Conservation (phyloP, 2,797 vertebrate genomes). For the Protosalanx chinensis region DNA sequence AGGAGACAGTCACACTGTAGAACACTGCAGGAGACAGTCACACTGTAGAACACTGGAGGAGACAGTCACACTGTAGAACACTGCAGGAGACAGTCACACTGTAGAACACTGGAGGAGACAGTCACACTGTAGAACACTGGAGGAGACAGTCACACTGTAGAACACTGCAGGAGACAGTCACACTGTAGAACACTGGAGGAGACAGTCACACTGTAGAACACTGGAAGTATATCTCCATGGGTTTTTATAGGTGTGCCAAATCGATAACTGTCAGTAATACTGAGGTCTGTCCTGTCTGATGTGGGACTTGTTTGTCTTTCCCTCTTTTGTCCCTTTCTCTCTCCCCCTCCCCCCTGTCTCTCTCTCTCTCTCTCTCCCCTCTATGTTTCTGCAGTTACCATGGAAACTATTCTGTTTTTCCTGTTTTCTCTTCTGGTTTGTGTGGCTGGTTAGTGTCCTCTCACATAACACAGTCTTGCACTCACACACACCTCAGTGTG, state of each 20-base stretch:
- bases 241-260: neutral
- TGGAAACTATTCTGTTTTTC: slow-evolving; percentile 85
- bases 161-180: no score
- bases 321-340: neutral
- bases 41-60: no score
- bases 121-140: no score
- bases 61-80: no score
- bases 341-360: neutral
- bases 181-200: no score
- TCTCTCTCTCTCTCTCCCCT: neutral
- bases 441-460: slow-evolving; percentile 76
- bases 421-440: slow-evolving; percentile 85
- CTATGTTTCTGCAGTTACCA: slow-evolving; percentile 74
- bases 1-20: no score
- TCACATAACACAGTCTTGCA: neutral
- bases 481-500: neutral
- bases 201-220: no score
- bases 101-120: no score
- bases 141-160: no score
- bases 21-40: no score
- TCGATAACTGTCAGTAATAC: neutral
- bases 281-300: neutral
- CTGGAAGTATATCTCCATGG: neutral
- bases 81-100: no score
- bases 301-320: neutral